Evolutionary conservation across 2,113 vertebrate genomes (phyloP).

Genomic region (Pteropus alecto): DNA sequence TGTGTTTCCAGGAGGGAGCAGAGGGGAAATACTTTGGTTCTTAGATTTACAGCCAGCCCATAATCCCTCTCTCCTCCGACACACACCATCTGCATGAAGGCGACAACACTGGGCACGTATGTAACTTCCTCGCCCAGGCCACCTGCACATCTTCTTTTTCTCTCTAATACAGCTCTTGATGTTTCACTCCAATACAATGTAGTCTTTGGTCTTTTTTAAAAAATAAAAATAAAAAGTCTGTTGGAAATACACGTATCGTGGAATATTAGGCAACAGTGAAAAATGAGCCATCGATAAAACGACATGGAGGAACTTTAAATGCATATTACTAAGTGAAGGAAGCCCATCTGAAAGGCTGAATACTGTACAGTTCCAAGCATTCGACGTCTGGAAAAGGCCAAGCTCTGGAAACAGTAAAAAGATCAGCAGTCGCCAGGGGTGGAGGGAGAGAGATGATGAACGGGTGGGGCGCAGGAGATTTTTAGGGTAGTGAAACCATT

Average conservation of each 20-base stretch:
- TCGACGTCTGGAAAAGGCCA: not conserved
- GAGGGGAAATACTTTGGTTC: not conserved
- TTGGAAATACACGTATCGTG: not conserved
- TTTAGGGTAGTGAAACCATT: not conserved
- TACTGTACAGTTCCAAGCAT: not conserved
- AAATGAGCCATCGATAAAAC: not conserved
- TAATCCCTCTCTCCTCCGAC: no score
- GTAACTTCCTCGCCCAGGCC: accelerated
- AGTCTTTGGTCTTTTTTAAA: not conserved
- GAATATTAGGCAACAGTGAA: not conserved
- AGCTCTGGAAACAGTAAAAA: not conserved
- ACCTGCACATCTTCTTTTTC: not conserved
- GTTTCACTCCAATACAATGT: not conserved
- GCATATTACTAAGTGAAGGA: not conserved
- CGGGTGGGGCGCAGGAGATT: not conserved
- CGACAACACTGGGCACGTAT: accelerated
- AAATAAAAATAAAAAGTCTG: not conserved
- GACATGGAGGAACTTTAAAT: not conserved
- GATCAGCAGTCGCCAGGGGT: no score
- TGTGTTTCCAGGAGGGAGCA: not conserved
- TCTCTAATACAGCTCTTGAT: not conserved
- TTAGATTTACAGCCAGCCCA: not conserved
- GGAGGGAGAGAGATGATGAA: not conserved
- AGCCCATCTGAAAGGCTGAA: not conserved
- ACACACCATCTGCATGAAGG: not conserved